Evolutionary conservation across 2,888 invertebrate genomes (phyloP).

Genomic region (Conistra vaccinii): DNA sequence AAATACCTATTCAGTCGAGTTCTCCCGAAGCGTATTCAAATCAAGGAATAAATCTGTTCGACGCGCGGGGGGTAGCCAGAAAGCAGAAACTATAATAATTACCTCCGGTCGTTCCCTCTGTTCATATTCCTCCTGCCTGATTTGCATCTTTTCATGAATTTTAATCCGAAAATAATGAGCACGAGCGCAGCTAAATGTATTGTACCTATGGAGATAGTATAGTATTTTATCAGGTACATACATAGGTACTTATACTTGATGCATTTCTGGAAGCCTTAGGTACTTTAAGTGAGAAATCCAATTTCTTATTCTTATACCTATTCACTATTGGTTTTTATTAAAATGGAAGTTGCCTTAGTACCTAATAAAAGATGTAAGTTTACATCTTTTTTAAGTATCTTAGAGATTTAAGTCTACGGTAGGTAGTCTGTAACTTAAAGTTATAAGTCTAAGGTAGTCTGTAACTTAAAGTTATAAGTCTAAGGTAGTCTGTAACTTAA

Average conservation of each 20-base stretch:
- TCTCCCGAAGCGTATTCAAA: slow-evolving; percentile 1
- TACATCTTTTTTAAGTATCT: too few relatives aligned
- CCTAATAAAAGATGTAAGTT: too few relatives aligned
- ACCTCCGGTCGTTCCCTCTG: too few relatives aligned
- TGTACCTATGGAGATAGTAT: neutral
- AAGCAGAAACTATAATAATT: slow-evolving; percentile 14
- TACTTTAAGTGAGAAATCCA: neutral
- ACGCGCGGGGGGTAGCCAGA: neutral
- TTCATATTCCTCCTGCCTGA: neutral
- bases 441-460: too few relatives aligned
- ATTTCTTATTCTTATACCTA: neutral
- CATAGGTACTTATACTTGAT: neutral
- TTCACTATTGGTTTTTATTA: neutral
- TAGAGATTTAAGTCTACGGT: neutral
- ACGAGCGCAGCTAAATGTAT: neutral
- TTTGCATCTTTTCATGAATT: neutral
- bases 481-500: neutral
- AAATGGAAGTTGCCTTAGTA: neutral
- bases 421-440: too few relatives aligned
- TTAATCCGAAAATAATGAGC: neutral
- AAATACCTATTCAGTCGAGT: neutral
- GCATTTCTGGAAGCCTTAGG: neutral
- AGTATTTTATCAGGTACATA: too few relatives aligned
- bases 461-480: too few relatives aligned
- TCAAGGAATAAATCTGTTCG: too few relatives aligned